Evolutionary conservation across 2,113 vertebrate species (phyloP).

Genomic region (Nycticebus coucang): DNA sequence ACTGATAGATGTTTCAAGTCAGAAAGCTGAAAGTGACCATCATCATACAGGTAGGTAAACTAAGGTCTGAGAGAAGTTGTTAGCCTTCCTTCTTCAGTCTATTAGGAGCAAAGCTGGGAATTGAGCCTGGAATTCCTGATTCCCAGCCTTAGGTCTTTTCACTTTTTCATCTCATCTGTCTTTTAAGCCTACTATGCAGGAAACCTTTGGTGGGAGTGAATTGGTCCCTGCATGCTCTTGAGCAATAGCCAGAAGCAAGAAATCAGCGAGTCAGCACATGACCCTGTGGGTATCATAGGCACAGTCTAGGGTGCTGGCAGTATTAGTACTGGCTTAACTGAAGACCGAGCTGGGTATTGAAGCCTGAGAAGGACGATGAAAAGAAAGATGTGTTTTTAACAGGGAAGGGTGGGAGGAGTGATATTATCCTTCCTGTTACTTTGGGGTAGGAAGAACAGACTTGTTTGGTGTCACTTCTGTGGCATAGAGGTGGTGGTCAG

Average conservation of each 20-base stretch:
- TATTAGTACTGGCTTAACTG: not conserved
- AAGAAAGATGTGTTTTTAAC: not conserved
- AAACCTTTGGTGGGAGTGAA: conserved; percentile 2
- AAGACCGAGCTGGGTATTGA: not conserved
- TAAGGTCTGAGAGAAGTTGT: conserved; percentile 32
- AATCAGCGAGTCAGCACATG: conserved; percentile 2
- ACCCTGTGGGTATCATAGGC: not conserved
- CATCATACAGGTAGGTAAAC: not conserved
- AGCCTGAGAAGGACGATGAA: not conserved
- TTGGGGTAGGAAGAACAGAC: not conserved
- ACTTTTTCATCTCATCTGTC: conserved; percentile 1
- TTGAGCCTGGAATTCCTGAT: conserved; percentile 23
- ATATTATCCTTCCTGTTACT: not conserved
- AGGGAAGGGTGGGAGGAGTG: not conserved
- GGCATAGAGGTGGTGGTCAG: not conserved
- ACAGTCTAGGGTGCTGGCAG: not conserved
- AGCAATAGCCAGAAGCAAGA: conserved; percentile 43
- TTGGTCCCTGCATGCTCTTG: not conserved
- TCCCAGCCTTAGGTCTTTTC: not conserved
- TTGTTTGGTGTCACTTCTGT: not conserved
- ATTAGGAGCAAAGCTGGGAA: not conserved
- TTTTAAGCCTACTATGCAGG: not conserved
- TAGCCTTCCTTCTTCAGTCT: not conserved
- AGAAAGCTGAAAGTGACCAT: conserved; percentile 39
- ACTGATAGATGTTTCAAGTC: conserved; percentile 15